A percentile compares a stretch with the other conserved stretches of the same genome.
Conservation (phyloP, 2,113 vertebrate genomes). For the Antigone vipio region DNA sequence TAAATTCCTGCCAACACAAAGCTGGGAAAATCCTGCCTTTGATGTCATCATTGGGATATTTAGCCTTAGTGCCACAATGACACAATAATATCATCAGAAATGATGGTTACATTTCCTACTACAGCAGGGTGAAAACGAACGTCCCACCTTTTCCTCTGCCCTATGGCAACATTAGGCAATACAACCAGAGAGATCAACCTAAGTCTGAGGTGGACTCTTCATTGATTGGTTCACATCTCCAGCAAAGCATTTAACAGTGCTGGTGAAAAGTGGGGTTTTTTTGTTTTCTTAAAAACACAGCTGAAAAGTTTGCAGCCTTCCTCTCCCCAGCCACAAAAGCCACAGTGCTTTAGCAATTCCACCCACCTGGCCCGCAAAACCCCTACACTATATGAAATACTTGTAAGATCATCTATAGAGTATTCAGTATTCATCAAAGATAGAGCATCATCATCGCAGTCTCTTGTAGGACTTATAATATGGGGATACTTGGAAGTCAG, state of each 20-base stretch:
- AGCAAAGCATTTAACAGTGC: neutral
- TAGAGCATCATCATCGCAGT: neutral
- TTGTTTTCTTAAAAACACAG: neutral
- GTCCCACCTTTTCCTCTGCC: neutral
- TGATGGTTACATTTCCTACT: neutral
- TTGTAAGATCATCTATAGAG: neutral
- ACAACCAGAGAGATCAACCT: neutral
- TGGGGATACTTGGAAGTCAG: neutral
- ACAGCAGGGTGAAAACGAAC: accelerated
- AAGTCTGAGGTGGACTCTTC: neutral
- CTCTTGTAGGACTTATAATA: neutral
- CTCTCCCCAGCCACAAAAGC: neutral
- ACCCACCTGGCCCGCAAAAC: accelerated
- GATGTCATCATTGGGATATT: neutral
- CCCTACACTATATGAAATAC: neutral
- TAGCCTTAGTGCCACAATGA: neutral
- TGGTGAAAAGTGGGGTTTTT: neutral
- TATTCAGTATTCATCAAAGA: neutral
- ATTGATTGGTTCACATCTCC: accelerated
- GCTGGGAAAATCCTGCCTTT: neutral
- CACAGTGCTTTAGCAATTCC: neutral
- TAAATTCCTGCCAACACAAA: neutral
- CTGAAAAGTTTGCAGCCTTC: neutral
- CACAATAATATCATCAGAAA: neutral
- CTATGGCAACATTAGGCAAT: neutral